phyloP scores from a whole-genome alignment of 1,140 invertebrate species.

The Atopsyche davidsoni region DNA sequence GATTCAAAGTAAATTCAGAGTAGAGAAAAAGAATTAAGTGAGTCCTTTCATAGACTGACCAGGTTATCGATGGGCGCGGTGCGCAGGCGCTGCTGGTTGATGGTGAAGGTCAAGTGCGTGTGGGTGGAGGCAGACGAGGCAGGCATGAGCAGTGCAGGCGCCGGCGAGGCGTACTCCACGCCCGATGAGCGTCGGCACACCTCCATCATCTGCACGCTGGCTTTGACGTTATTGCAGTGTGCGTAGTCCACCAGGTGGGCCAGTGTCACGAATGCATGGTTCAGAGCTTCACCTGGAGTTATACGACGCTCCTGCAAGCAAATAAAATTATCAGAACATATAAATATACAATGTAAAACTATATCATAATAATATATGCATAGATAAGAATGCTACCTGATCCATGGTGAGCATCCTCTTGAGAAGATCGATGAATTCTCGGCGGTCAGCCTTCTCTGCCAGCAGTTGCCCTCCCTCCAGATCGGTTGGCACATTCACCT shows the following conservation, averaged over 20 bases:
- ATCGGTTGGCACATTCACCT: conserved; percentile 94
- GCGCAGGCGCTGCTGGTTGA: conserved; percentile 44
- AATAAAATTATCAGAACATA: conserved; percentile 6
- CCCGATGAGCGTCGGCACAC: conserved; percentile 60
- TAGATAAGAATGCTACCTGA: no score
- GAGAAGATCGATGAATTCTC: conserved; percentile 94
- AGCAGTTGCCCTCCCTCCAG: conserved; percentile 90
- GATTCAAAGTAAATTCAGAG: no score
- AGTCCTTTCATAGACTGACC: no score
- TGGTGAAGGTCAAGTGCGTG: conserved; percentile 43
- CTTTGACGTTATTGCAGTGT: conserved; percentile 93
- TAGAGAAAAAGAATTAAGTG: no score
- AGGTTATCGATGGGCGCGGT: conserved; percentile 46
- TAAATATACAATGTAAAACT: not conserved
- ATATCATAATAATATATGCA: not conserved
- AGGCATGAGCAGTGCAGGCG: conserved; percentile 33
- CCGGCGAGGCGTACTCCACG: conserved; percentile 38
- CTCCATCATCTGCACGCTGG: conserved; percentile 95
- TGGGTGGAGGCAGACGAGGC: conserved; percentile 35
- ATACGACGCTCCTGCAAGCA: conserved; percentile 75
- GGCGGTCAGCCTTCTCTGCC: conserved; percentile 91
- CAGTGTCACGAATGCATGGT: conserved; percentile 90
- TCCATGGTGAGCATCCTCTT: conserved; percentile 98
- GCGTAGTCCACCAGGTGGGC: conserved; percentile 93
- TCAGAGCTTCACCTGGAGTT: conserved; percentile 90